Base-by-base conservation (phyloP, 2,888 invertebrate genomes). In the Villa cingulata region DNA sequence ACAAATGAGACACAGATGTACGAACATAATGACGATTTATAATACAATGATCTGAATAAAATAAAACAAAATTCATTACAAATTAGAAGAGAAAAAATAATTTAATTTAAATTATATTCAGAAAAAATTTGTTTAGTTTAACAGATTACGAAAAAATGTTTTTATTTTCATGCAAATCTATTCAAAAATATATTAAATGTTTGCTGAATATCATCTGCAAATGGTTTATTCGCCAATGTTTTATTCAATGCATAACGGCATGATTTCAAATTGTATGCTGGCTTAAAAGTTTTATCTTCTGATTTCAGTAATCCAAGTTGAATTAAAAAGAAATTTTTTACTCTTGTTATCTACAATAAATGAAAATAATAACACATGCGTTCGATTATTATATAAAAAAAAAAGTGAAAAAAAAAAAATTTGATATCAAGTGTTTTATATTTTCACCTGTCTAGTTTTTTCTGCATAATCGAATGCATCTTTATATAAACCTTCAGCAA, bases 391-490 rank as follows among this genome's bases (percentile, higher is more conserved):
- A 18, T 19, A 18, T 23, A 27, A 37, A 34, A 20, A 19, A 32
- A 27, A 6, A 29, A 15, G 9, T 41, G 14, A 29, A 19, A n/a
- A n/a, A n/a, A n/a, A n/a, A n/a, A n/a, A n/a, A n/a, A n/a, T n/a
- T n/a, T n/a, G n/a, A n/a, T n/a, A n/a, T n/a, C n/a, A n/a, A n/a
- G n/a, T n/a, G n/a, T n/a, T n/a, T n/a, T 17, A 42, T 9, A 17
- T 16, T 32, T 41, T 41, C 44, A 51, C 54, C 34, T 68, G 68
- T 29, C 65, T 56, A 2, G 62, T 64, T 49, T 62, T 53, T 10
- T 62, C 55, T 3, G 68, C 70, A 55, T 63, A 64, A 12, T 63
- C 64, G 48, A 65, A 62, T 2, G 63, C 60, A 45, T 67, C 62
- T 44, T 60, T 58, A 49, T 57, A 66, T 3, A 70, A 48, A 0